Base-by-base conservation (phyloP, 2,888 invertebrate genomes). In the Fragum whitleyi region DNA sequence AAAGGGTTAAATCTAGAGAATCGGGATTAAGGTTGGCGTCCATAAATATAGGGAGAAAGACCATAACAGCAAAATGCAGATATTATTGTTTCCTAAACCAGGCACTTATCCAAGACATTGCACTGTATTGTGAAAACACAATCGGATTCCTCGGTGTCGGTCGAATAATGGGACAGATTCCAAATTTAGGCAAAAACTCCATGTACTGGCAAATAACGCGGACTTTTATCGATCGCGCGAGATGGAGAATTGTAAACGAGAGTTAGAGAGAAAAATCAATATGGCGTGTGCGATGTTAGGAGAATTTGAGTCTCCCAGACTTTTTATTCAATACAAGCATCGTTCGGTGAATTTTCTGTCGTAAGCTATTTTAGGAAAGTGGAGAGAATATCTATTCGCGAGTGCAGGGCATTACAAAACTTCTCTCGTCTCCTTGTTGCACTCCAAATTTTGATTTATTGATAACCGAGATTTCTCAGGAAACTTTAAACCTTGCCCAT, bases 131-230 rank as follows among this genome's bases (percentile, higher is more conserved):
- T 26, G 57, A 23, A 57, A 57, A 57, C 26, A 57, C 57, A 57
- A 26, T 57, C 23, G 57, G 57, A 57, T 57, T 57, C 26, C 57
- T 19, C 57, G 26, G 57, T 14, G 1, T 23, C 26, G 57, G 26
- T 26, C 57, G 57, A 57, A 57, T 57, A 57, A 23, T 57, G 57
- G 57, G 57, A 11, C 57, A n/a, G 2, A 14, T 57, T 57, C 57
- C 57, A 57, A 57, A 57, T 57, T 57, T 57, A 57, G 57, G 57
- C 57, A 57, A 57, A 57, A 47, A 57, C 14, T 21, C 57, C 57
- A 26, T 57, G 57, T 57, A 26, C 57, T 57, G 21, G 57, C 26
- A 26, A 47, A 21, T 57, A 57, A 11, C 5, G 57, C 57, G 57
- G 57, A 57, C 57, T 57, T 26, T 57, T 57, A 57, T 57, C n/a